These are phyloP conservation scores for Microchirus variegatus DNA, from an alignment of 2,797 vertebrate species.

Conservation along the genomic window DNA sequence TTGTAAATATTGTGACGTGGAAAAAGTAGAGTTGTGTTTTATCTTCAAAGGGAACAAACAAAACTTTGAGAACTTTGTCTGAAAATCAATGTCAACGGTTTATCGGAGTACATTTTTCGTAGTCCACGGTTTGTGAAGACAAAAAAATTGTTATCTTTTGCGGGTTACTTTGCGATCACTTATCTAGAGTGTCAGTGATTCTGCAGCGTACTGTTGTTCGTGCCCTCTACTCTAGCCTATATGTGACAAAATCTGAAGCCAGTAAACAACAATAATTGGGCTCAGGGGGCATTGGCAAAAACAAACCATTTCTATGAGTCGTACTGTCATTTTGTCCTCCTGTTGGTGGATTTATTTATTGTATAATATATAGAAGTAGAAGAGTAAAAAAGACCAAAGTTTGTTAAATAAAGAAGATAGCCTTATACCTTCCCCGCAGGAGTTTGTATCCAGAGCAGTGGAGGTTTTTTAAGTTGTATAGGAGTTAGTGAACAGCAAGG, in stretches of 20 bases:
- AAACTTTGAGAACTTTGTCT: not conserved
- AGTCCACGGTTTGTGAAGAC: not conserved
- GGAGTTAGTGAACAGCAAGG: not conserved
- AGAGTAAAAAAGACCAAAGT: not conserved
- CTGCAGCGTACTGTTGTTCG: slow-evolving; percentile 31
- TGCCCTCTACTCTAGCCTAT: slow-evolving; percentile 41
- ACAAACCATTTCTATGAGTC: slow-evolving; percentile 37
- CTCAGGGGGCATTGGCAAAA: slow-evolving; percentile 62
- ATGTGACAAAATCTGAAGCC: slow-evolving; percentile 53
- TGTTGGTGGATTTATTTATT: slow-evolving; percentile 15
- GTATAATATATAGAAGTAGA: slow-evolving; percentile 19
- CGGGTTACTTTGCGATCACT: slow-evolving; percentile 33
- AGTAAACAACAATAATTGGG: slow-evolving; percentile 76
- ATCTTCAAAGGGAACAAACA: not conserved
- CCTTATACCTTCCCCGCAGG: not conserved
- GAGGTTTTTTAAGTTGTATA: not conserved
- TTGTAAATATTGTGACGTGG: not conserved
- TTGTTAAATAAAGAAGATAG: not conserved
- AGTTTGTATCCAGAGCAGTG: not conserved
- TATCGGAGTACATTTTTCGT: not conserved
- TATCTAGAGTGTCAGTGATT: slow-evolving; percentile 18
- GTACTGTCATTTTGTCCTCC: slow-evolving; percentile 35
- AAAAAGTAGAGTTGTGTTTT: not conserved
- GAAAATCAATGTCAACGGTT: not conserved
- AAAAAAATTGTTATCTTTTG: slow-evolving; percentile 16